Evolutionary conservation across 2,113 vertebrate genomes (phyloP), one percentile per base, ranked within the genome.

Genomic region (Mesitornis unicolor): DNA sequence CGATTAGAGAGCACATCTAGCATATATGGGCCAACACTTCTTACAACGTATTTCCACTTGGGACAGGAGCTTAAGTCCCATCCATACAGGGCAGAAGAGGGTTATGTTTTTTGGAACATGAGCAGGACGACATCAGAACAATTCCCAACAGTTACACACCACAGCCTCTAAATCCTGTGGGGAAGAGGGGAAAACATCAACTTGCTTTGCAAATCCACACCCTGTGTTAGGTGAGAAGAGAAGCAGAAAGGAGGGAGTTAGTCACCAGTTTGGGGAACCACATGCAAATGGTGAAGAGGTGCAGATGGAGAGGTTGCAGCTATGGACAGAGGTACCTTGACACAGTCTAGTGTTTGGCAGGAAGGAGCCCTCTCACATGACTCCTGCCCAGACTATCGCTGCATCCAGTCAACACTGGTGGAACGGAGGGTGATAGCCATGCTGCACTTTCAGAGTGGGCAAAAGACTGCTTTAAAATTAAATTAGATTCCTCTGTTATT

Each of bases 11-110:
- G 33, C 79, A 67, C 10, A 4, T 31, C 89, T 47, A 80, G 73
- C 56, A 91, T 89, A 95, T 89, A 36, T 91, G 73, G 96, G 95
- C 84, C 94, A 95, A 48, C 2, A 2, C 6, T 89, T 78, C 83
- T 42, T 50, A 74, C 35, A 60, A 5, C 0, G 4, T 22, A 29
- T 20, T 85, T 91, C 56, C 71, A 50, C 47, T 59, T 33, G 54
- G 79, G 94, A 75, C 47, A 90, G 43, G 1, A 86, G 51, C 47
- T 77, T 10, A 73, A 50, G 31, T 86, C 77, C 54, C n/a, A 84
- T 11, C 61, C 3, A 0, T 36, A 89, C 86, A 89, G 64, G 43
- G 73, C 64, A 86, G 79, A 95, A 94, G 53, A 33, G 63, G 43
- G 60, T 57, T 20, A 20, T 5, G 11, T 1, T 56, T 91, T 94